Evolutionary conservation across 1,140 invertebrate genomes (phyloP), one percentile per base, ranked within the genome.

Genomic region (Bombus huntii): DNA sequence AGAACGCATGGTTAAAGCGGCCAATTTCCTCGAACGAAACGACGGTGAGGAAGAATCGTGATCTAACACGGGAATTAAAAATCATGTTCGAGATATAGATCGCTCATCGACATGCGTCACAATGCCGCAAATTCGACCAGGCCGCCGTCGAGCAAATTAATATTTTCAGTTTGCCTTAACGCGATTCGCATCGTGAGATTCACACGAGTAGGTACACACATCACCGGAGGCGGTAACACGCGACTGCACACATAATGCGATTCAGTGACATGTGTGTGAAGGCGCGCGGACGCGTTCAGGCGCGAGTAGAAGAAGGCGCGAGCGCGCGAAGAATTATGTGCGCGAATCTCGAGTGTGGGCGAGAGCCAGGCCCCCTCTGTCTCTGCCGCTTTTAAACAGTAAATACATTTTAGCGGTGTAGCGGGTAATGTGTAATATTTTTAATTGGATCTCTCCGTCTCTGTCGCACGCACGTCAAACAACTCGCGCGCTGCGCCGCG

Each of bases 361-460:
- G 86, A 88, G 81, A 80, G 65, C 44, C 65, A 66, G 87, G 79
- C 73, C 82, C 84, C 75, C 83, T 89, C 83, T 84, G 85, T 86
- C 81, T 91, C 92, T 44, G 76, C 77, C 88, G 88, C 92, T 93
- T 94, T 92, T 94, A 93, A 94, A 95, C 92, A 92, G 91, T 94
- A 94, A 94, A 94, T 93, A 94, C 92, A 92, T 94, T 95, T 94
- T 94, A 93, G 91, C 88, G 87, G 90, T 92, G 90, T 92, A 90
- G 91, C 89, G 88, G 92, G 91, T 94, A 95, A 95, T 94, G 92
- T 93, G 93, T 94, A 94, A 95, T 95, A 95, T 95, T 95, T 95
- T 95, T 95, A 95, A 95, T 95, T 95, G 94, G 94, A 95, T 94
- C 92, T 91, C 90, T 85, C 91, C 80, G 88, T 92, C 92, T 92